A percentile compares a stretch with the other conserved stretches of the same genome.
phyloP scores from a whole-genome alignment of 2,797 vertebrate genomes.

The Emydoidea blandingii region DNA sequence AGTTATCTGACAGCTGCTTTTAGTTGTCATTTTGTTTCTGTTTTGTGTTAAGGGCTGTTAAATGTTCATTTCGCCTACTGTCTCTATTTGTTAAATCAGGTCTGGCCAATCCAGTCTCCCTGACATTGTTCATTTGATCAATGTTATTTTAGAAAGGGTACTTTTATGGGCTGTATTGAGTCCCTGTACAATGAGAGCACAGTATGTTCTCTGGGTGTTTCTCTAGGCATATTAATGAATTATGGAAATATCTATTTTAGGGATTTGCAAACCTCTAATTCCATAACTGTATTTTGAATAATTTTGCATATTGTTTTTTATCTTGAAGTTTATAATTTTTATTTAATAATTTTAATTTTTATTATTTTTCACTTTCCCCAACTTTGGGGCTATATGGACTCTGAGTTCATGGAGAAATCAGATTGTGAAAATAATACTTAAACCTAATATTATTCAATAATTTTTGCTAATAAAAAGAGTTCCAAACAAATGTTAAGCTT shows the following conservation, averaged over 20 bases:
- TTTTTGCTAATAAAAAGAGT: neutral
- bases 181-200: neutral
- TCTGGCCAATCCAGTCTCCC: accelerated
- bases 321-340: neutral
- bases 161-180: neutral
- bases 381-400: neutral
- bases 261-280: neutral
- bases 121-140: neutral
- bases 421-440: neutral
- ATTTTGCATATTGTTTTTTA: neutral
- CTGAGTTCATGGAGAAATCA: neutral
- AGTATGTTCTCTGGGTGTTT: accelerated
- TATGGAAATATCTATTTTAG: neutral
- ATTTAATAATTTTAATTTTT: neutral
- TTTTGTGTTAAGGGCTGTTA: neutral
- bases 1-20: neutral
- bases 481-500: neutral
- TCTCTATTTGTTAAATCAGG: neutral
- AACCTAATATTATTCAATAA: neutral
- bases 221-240: neutral
- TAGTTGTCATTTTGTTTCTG: neutral
- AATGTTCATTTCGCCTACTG: neutral
- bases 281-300: neutral
- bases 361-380: neutral
- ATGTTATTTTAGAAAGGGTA: neutral